phyloP scores from a whole-genome alignment of 2,797 vertebrate genomes.

The Percopsis omiscomaycus region DNA sequence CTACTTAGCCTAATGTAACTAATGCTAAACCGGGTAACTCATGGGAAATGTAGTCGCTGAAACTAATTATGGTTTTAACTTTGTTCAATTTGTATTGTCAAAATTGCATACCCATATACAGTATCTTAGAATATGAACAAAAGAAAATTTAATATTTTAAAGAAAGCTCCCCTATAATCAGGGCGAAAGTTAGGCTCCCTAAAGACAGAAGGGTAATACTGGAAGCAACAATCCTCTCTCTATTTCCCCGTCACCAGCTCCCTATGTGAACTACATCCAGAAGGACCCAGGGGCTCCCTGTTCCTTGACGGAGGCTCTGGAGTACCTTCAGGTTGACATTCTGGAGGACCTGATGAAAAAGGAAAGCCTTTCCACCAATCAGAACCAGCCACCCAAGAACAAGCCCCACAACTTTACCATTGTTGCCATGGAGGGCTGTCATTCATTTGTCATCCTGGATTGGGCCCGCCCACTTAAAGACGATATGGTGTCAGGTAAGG shows the following conservation, averaged over 20 bases:
- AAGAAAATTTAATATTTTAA: too few species aligned
- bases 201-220: too few species aligned
- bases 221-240: neutral
- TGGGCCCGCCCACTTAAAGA: constrained; percentile 88
- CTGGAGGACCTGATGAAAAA: constrained; percentile 85
- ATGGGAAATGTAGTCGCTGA: too few species aligned
- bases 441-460: constrained; percentile 97
- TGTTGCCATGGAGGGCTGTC: constrained; percentile 96
- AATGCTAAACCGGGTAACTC: too few species aligned
- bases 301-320: constrained; percentile 94
- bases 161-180: too few species aligned
- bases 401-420: constrained; percentile 92
- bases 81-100: too few species aligned
- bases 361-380: constrained; percentile 70
- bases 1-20: too few species aligned
- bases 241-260: constrained; percentile 75
- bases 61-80: too few species aligned
- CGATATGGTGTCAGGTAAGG: constrained; percentile 93
- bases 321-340: constrained; percentile 93
- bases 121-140: too few species aligned
- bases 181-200: too few species aligned
- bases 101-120: too few species aligned
- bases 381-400: constrained; percentile 79
- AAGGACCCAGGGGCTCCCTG: constrained; percentile 92
- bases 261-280: constrained; percentile 91